phyloP scores from a whole-genome alignment of 2,113 vertebrate genomes.

The Oceanodroma tethys region DNA sequence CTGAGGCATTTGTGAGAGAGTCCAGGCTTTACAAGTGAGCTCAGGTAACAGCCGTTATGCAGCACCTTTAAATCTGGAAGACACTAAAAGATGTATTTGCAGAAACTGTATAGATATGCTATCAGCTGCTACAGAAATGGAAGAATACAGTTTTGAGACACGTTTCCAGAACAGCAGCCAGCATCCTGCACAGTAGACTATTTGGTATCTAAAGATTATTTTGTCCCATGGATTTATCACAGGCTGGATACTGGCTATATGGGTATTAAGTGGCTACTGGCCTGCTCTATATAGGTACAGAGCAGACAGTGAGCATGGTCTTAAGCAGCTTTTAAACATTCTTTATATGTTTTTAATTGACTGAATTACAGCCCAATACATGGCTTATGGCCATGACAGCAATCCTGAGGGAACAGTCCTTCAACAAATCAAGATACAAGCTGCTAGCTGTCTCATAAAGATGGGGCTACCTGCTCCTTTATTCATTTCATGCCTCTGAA shows the following conservation, averaged over 20 bases:
- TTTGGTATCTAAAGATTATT: neutral
- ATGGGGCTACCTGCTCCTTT: neutral
- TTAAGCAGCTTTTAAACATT: neutral
- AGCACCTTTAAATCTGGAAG: neutral
- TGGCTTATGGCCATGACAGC: neutral
- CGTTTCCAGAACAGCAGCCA: neutral
- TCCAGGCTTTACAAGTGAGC: neutral
- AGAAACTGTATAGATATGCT: neutral
- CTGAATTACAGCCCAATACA: neutral
- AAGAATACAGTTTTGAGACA: neutral
- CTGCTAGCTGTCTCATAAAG: neutral
- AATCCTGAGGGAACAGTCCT: neutral
- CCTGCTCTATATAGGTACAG: neutral
- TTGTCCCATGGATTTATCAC: neutral
- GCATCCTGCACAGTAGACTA: neutral
- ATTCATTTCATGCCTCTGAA: slow-evolving; percentile 6
- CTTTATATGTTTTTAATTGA: slow-evolving; percentile 39
- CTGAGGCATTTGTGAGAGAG: neutral
- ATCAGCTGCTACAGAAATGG: neutral
- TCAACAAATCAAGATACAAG: slow-evolving; percentile 22
- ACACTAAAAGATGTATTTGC: neutral
- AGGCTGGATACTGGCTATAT: neutral
- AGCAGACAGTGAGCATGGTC: neutral
- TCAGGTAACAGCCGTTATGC: neutral
- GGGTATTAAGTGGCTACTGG: neutral